phyloP scores from a whole-genome alignment of 2,888 invertebrate species.

The Allolobophora icterica region DNA sequence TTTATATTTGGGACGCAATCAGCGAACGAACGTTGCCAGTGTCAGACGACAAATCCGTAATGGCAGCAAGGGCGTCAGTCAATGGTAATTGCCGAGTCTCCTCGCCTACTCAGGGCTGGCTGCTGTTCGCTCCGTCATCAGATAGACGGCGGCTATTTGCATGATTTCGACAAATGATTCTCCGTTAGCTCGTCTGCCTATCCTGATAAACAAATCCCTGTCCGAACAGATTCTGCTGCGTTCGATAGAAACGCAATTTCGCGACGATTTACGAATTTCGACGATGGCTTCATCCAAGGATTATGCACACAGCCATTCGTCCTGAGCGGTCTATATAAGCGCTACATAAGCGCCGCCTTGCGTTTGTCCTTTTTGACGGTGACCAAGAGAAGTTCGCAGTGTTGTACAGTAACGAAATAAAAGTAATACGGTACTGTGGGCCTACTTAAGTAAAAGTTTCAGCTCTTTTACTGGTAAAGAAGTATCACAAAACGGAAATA shows the following conservation, averaged over 20 bases:
- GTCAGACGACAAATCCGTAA: constrained; percentile 8
- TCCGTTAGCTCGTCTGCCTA: neutral
- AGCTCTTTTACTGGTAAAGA: too few relatives aligned
- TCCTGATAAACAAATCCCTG: neutral
- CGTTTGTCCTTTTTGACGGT: neutral
- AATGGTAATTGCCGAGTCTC: neutral
- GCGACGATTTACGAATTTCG: neutral
- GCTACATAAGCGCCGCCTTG: neutral
- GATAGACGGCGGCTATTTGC: neutral
- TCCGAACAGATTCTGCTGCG: neutral
- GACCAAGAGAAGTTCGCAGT: neutral
- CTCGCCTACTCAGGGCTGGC: too few relatives aligned
- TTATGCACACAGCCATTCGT: neutral
- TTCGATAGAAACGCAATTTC: constrained; percentile 29
- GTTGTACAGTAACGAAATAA: too few relatives aligned
- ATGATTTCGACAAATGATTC: constrained; percentile 20
- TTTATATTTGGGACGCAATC: neutral
- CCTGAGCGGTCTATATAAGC: neutral
- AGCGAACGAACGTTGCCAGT: neutral
- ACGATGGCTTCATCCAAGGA: neutral
- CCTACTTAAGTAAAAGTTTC: too few relatives aligned
- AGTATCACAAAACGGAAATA: too few relatives aligned
- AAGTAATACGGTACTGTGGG: too few relatives aligned
- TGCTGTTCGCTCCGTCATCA: neutral
- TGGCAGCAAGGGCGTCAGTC: neutral